phyloP scores from a whole-genome alignment of 2,113 vertebrate species.

The Grammomys surdaster region DNA sequence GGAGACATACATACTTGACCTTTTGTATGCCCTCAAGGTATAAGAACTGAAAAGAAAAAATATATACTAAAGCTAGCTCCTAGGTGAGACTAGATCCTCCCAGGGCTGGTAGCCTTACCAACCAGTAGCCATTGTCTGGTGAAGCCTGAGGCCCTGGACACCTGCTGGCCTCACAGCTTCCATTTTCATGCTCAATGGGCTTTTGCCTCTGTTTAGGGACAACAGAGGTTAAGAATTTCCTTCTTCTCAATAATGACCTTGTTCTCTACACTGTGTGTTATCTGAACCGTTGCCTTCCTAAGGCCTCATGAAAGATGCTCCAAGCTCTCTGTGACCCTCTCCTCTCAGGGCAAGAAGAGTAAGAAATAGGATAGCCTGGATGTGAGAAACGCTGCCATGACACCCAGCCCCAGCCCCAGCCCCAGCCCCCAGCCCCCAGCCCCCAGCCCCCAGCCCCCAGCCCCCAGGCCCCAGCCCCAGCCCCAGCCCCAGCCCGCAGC shows the following conservation, averaged over 20 bases:
- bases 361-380: not conserved
- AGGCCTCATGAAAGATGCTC: not conserved
- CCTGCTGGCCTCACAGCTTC: not conserved
- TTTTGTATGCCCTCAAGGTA: fast-evolving
- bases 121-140: not conserved
- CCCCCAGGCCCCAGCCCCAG: not conserved
- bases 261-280: not conserved
- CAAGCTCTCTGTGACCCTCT: not conserved
- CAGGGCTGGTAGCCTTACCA: not conserved
- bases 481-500: not conserved
- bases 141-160: not conserved
- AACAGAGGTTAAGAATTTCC: not conserved
- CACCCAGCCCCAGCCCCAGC: no score
- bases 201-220: not conserved
- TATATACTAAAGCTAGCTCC: not conserved
- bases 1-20: no score
- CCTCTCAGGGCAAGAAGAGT: not conserved
- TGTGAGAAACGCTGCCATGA: fast-evolving
- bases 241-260: not conserved
- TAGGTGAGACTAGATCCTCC: not conserved
- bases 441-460: no score
- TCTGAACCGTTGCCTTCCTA: not conserved
- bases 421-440: no score
- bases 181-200: not conserved
- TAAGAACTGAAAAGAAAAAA: not conserved